Percentiles rank a stretch among this genome's conserved stretches.
Evolutionary conservation across 2,113 vertebrate genomes (phyloP).

Genomic region (Bungarus multicinctus): DNA sequence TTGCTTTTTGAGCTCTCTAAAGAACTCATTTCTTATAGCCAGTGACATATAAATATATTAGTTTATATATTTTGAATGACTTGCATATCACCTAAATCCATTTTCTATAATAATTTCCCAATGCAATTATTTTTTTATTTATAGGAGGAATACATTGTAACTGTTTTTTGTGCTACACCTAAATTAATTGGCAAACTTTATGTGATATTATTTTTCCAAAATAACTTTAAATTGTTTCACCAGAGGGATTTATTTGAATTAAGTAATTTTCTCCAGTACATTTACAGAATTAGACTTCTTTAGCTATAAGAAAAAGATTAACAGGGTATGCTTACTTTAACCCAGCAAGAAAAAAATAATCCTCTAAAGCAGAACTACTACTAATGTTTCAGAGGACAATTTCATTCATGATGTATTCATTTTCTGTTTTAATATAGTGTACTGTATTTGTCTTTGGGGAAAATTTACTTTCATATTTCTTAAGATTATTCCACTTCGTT

Average conservation of each 20-base stretch:
- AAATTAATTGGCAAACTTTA: slow-evolving; percentile 6
- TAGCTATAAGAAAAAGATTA: slow-evolving; percentile 54
- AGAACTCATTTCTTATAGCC: not conserved
- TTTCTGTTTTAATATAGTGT: not conserved
- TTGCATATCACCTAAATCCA: not conserved
- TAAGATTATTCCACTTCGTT: not conserved
- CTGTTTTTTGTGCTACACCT: not conserved
- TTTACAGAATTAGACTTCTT: slow-evolving; percentile 52
- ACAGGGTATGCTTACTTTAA: slow-evolving; percentile 62
- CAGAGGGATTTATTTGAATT: slow-evolving; percentile 38
- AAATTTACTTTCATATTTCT: slow-evolving; percentile 18
- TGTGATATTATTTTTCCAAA: slow-evolving; percentile 32
- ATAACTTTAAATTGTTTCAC: slow-evolving; percentile 35
- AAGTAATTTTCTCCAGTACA: slow-evolving; percentile 27
- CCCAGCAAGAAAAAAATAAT: slow-evolving; percentile 70
- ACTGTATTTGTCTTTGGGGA: slow-evolving; percentile 30
- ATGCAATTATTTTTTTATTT: not conserved
- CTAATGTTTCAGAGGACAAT: slow-evolving; percentile 36
- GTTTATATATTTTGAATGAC: not conserved
- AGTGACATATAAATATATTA: not conserved
- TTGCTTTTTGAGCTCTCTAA: not conserved
- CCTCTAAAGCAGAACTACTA: slow-evolving; percentile 56
- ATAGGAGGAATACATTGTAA: slow-evolving; percentile 1
- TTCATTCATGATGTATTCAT: slow-evolving; percentile 47
- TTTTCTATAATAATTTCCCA: not conserved